Conservation (phyloP, 2,888 invertebrate genomes). For the Pandemis heparana region DNA sequence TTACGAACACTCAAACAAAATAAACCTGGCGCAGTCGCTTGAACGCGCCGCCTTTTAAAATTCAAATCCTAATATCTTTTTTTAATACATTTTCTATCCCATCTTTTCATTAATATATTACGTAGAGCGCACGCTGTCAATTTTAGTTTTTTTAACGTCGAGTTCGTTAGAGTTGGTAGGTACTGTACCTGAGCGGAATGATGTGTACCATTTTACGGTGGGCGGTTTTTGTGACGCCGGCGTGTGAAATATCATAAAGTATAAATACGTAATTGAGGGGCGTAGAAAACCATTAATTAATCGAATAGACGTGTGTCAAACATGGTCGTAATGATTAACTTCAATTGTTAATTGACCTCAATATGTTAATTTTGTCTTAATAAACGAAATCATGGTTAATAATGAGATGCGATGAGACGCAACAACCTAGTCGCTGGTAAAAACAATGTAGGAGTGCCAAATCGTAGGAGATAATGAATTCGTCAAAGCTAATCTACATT, state of each 20-base stretch:
- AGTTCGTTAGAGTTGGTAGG: conserved; percentile 53
- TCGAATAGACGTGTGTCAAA: conserved; percentile 46
- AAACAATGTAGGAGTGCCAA: conserved; percentile 44
- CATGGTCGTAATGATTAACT: conserved; percentile 28
- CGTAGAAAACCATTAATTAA: conserved; percentile 49
- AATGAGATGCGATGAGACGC: conserved; percentile 9
- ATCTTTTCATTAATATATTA: conserved; percentile 85
- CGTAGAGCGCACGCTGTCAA: conserved; percentile 75
- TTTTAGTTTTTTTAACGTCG: conserved; percentile 65
- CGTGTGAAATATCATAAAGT: conserved; percentile 62
- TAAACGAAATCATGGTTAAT: conserved; percentile 14
- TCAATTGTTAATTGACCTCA: conserved; percentile 21
- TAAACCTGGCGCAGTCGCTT: conserved; percentile 77
- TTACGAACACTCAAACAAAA: conserved; percentile 80
- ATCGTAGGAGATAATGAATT: conserved; percentile 41
- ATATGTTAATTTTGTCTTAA: conserved; percentile 23
- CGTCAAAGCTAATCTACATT: conserved; percentile 41
- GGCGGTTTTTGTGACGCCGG: conserved; percentile 56
- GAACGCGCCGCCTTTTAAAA: conserved; percentile 81
- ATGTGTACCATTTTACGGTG: conserved; percentile 66
- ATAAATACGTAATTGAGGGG: conserved; percentile 53
- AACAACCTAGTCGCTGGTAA: conserved; percentile 10
- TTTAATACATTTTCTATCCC: conserved; percentile 65
- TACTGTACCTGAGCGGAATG: conserved; percentile 66
- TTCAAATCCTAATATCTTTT: conserved; percentile 72